These are phyloP conservation scores for Henicopernis longicauda DNA, from an alignment of 2,113 vertebrate genomes.

Conservation along the genomic window DNA sequence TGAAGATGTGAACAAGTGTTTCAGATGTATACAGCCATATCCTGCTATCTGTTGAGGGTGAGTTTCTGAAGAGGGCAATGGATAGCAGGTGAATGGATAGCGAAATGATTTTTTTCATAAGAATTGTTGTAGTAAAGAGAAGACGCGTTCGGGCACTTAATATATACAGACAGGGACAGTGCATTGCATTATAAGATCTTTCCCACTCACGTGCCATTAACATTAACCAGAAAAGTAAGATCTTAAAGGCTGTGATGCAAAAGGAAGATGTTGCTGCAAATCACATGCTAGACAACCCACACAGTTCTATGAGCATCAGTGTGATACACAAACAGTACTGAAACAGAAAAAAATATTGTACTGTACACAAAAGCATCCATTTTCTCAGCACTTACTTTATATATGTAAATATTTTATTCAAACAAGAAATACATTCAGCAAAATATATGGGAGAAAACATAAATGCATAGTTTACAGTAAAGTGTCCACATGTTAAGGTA, in stretches of 20 bases:
- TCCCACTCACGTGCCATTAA: neutral
- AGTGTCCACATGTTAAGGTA: neutral
- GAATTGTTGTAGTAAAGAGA: neutral
- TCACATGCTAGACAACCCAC: neutral
- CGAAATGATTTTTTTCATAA: neutral
- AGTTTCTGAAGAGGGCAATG: neutral
- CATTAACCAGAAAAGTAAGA: neutral
- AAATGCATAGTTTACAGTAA: neutral
- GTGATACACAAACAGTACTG: neutral
- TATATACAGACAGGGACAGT: neutral
- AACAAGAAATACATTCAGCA: neutral
- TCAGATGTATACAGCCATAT: neutral
- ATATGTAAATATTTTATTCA: neutral
- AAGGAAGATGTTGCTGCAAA: neutral
- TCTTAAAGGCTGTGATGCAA: neutral
- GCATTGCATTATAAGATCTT: neutral
- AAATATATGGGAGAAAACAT: neutral
- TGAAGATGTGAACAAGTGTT: neutral
- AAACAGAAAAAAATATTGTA: neutral
- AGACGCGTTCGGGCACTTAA: neutral
- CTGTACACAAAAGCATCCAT: neutral
- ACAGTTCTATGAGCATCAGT: neutral
- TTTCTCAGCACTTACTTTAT: neutral
- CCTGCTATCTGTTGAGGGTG: neutral
- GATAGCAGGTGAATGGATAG: neutral